Conservation (phyloP, 2,888 invertebrate genomes). For the Pediacus dermestoides region DNA sequence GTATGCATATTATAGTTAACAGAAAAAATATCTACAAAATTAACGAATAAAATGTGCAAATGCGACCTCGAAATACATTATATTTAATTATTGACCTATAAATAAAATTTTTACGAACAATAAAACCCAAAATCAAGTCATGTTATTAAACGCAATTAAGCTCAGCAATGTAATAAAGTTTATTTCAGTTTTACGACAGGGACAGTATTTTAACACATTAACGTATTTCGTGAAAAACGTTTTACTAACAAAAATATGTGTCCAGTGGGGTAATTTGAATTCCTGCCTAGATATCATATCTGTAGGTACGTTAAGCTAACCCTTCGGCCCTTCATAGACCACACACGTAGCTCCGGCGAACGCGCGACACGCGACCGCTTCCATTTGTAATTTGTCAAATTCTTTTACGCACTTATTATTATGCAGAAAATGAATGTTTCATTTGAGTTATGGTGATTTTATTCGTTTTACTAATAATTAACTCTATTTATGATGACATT, state of each 20-base stretch:
- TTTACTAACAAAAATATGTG: slow-evolving; percentile 16
- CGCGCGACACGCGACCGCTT: slow-evolving; percentile 6
- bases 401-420: slow-evolving; percentile 5
- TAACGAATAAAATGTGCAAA: no score
- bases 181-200: background rate
- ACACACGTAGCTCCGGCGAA: background rate
- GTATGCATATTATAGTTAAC: no score
- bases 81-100: background rate
- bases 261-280: slow-evolving; percentile 21
- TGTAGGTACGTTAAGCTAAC: background rate
- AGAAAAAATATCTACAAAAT: no score
- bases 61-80: no score
- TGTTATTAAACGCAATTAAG: background rate
- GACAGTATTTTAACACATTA: slow-evolving; percentile 15
- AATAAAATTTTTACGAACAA: background rate
- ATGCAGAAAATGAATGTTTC: background rate
- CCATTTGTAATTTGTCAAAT: slow-evolving; percentile 10
- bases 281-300: slow-evolving; percentile 24
- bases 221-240: slow-evolving; percentile 16
- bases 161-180: slow-evolving; percentile 2
- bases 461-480: background rate
- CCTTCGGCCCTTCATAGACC: slow-evolving; percentile 2
- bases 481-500: no score
- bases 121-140: slow-evolving; percentile 1
- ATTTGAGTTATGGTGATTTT: background rate